Conservation (phyloP, 2,113 vertebrate genomes). For the Falco punctatus region DNA sequence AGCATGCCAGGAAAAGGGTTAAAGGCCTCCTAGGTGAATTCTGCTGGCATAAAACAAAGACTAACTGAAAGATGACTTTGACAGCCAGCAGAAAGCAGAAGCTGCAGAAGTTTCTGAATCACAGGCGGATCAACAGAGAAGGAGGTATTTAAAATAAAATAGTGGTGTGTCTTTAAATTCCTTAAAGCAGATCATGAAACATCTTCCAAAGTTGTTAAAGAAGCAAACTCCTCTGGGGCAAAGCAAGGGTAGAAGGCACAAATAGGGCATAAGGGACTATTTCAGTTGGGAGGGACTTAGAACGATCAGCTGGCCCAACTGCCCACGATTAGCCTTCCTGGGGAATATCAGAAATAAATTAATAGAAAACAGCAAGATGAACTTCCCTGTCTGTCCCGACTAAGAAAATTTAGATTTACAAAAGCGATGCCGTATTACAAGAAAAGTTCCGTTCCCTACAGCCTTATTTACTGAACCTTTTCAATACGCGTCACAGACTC, state of each 20-base stretch:
- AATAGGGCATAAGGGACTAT: too few species aligned
- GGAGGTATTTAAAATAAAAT: neutral
- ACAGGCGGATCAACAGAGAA: too few species aligned
- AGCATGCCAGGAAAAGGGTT: neutral
- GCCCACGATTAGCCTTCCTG: rapidly evolving
- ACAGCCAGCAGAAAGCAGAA: neutral
- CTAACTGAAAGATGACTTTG: neutral
- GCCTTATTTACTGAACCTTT: rapidly evolving
- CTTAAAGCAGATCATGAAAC: neutral
- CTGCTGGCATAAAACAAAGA: neutral
- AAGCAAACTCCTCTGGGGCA: too few species aligned
- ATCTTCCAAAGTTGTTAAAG: neutral
- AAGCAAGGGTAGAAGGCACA: neutral
- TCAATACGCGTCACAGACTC: rapidly evolving
- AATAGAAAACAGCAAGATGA: rapidly evolving
- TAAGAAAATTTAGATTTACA: rapidly evolving
- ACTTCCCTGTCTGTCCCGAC: rapidly evolving
- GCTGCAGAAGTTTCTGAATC: neutral
- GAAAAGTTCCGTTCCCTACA: neutral
- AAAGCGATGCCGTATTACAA: rapidly evolving
- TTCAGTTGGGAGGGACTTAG: neutral
- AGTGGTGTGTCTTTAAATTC: neutral
- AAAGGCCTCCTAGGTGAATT: neutral
- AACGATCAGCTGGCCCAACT: rapidly evolving
- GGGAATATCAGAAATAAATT: rapidly evolving